Percentiles rank a stretch among this genome's conserved stretches.
These are phyloP conservation scores for Natrix natrix DNA, from an alignment of 2,797 vertebrate species.

Conservation along the genomic window DNA sequence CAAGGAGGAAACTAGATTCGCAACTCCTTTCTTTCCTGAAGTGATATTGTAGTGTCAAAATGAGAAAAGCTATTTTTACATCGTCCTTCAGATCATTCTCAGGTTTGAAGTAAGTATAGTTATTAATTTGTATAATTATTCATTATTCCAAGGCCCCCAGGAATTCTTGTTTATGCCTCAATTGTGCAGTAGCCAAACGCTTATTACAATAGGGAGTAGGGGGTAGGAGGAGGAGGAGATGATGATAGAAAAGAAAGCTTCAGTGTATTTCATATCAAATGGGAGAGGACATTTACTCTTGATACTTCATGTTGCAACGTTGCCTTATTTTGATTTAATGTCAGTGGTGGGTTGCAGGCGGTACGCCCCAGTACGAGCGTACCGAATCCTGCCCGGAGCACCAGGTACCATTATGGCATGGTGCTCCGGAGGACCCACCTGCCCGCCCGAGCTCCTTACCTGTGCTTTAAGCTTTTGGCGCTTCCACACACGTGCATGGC, in stretches of 20 bases:
- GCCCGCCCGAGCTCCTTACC: no score
- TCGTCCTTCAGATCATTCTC: background rate
- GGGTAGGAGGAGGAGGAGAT: background rate
- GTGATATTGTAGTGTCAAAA: background rate
- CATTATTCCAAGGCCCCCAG: background rate
- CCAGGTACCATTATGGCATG: no score
- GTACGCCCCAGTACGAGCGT: no score
- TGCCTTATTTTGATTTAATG: background rate
- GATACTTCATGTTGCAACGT: background rate
- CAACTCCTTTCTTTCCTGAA: constrained; percentile 16
- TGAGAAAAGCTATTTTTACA: background rate
- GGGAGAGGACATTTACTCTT: background rate
- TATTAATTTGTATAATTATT: background rate
- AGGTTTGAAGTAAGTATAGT: background rate
- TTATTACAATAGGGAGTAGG: accelerated
- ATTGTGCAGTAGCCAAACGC: background rate
- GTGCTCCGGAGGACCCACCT: no score
- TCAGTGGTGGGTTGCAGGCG: background rate
- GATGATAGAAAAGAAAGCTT: background rate
- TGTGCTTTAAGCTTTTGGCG: no score
- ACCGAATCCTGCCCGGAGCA: no score
- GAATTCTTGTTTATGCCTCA: background rate
- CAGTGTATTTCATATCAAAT: background rate
- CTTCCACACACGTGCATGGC: no score
- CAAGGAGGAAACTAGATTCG: constrained; percentile 38